phyloP scores from a whole-genome alignment of 2,888 invertebrate genomes.

The Oligia fasciuncula region DNA sequence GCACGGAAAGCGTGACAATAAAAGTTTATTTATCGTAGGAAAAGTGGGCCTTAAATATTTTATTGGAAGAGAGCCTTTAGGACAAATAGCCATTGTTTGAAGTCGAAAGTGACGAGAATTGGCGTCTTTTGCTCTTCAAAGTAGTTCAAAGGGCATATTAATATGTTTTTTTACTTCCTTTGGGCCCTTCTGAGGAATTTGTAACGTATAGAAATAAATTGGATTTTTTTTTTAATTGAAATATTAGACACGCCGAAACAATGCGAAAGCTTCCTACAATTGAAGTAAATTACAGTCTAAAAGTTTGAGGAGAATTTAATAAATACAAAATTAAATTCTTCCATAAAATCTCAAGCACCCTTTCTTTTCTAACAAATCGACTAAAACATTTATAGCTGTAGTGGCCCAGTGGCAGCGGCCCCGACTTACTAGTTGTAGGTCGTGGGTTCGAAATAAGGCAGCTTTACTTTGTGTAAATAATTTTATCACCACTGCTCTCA shows the following conservation, averaged over 20 bases:
- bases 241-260: not conserved
- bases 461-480: too few relatives aligned
- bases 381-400: not conserved
- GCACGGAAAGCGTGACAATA: slow-evolving; percentile 24
- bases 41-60: slow-evolving; percentile 68
- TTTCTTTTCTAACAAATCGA: not conserved
- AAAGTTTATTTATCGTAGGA: slow-evolving; percentile 60
- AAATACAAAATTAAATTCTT: not conserved
- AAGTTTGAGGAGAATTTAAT: slow-evolving; percentile 13
- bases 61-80: slow-evolving; percentile 58
- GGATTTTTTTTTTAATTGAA: slow-evolving; percentile 10
- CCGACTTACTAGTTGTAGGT: too few relatives aligned
- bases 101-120: slow-evolving; percentile 23
- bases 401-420: not conserved
- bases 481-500: too few relatives aligned
- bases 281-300: not conserved
- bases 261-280: not conserved
- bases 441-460: too few relatives aligned
- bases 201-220: not conserved
- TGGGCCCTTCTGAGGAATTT: slow-evolving; percentile 11
- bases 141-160: slow-evolving; percentile 23
- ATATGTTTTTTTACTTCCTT: slow-evolving; percentile 25
- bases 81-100: slow-evolving; percentile 42
- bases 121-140: slow-evolving; percentile 5
- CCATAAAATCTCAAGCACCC: not conserved